These are phyloP conservation scores for Agonopterix arenella DNA, from an alignment of 2,888 invertebrate genomes.

Conservation along the genomic window DNA sequence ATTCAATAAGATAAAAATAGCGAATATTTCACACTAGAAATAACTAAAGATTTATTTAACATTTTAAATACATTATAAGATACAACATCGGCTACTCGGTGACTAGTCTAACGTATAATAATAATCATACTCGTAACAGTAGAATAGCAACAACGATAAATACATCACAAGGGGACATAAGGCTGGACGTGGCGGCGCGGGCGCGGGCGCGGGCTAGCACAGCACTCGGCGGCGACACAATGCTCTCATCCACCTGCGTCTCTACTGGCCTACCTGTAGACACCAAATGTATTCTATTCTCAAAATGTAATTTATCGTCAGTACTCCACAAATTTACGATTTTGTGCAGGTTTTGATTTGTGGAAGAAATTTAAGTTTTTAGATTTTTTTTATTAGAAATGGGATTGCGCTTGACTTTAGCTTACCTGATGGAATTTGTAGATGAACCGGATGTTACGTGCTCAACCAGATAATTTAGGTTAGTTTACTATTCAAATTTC, in stretches of 20 bases:
- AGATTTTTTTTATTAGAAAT: no score
- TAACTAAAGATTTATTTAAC: conserved; percentile 70
- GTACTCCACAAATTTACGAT: no score
- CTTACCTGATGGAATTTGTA: no score
- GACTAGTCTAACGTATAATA: conserved; percentile 70
- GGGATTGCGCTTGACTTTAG: no score
- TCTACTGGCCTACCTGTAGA: background rate
- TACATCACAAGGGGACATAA: conserved; percentile 53
- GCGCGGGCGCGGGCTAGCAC: no score
- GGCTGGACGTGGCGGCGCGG: conserved; percentile 25
- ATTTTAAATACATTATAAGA: conserved; percentile 62
- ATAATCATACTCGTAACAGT: conserved; percentile 51
- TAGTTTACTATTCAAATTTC: no score
- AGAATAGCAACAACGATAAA: conserved; percentile 63
- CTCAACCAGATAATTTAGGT: no score
- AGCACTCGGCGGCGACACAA: conserved; percentile 10
- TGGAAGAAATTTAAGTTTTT: no score
- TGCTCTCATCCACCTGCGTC: conserved; percentile 25
- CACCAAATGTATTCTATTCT: background rate
- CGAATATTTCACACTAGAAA: conserved; percentile 63
- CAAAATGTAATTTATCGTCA: no score
- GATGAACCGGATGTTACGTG: no score
- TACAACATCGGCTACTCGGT: conserved; percentile 71
- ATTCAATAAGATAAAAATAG: conserved; percentile 55
- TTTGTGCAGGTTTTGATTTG: no score